Evolutionary conservation across 64 coral and sea anemone genomes (phyloP).

Genomic region (Montipora foliosa): DNA sequence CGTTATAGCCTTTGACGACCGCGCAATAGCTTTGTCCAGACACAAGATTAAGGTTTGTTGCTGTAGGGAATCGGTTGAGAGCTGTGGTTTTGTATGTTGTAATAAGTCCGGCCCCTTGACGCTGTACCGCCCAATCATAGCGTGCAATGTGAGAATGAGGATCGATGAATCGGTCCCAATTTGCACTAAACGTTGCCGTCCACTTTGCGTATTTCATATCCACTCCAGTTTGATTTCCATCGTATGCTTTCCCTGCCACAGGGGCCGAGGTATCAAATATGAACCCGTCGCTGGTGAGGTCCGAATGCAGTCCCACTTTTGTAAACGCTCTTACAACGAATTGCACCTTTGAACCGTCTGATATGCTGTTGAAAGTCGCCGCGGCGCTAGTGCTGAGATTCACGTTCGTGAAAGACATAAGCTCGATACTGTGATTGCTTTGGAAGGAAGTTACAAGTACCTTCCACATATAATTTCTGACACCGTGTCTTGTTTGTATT

Average conservation of each 20-base stretch:
- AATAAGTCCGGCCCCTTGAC: slow-evolving; percentile 39
- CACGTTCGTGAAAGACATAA: slow-evolving; percentile 51
- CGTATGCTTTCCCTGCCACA: slow-evolving; percentile 11
- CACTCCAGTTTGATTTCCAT: slow-evolving; percentile 10
- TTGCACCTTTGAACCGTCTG: slow-evolving; percentile 72
- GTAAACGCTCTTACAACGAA: slow-evolving; percentile 75
- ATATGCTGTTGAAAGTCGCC: slow-evolving; percentile 35
- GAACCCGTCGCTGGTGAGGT: slow-evolving; percentile 76
- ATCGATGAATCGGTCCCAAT: slow-evolving; percentile 77
- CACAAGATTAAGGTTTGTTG: slow-evolving; percentile 53
- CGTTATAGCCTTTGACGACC: slow-evolving; percentile 73
- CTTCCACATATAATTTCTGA: slow-evolving; percentile 64
- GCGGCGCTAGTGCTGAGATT: slow-evolving; percentile 43
- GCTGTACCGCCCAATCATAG: slow-evolving; percentile 60
- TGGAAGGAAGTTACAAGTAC: slow-evolving; percentile 34
- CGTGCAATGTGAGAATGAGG: slow-evolving; percentile 54
- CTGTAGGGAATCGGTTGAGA: slow-evolving; percentile 2
- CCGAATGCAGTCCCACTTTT: slow-evolving; percentile 83
- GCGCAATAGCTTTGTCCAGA: slow-evolving; percentile 79
- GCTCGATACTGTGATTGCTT: slow-evolving; percentile 18
- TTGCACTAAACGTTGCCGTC: slow-evolving; percentile 64
- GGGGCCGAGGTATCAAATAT: slow-evolving; percentile 77
- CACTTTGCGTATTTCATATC: slow-evolving; percentile 78
- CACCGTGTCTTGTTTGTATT: slow-evolving; percentile 66
- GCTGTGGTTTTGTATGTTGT: slow-evolving; percentile 38